A percentile compares a stretch with the other conserved stretches of the same genome.
Evolutionary conservation across 2,797 vertebrate species (phyloP).

Genomic region (Chaetophractus vellerosus): DNA sequence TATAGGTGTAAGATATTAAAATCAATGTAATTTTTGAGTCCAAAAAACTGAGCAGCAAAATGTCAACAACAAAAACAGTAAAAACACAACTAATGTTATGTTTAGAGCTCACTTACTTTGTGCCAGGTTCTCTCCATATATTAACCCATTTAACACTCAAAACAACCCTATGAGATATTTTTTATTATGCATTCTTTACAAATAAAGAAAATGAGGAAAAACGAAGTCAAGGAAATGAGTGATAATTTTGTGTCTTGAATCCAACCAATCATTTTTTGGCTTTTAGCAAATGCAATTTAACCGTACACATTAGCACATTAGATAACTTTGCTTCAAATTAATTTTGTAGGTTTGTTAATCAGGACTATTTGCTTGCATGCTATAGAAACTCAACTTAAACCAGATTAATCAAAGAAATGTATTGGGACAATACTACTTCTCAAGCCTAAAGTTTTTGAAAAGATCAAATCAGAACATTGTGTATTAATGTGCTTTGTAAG

Average conservation of each 20-base stretch:
- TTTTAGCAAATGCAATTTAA: not conserved
- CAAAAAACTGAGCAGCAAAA: not conserved
- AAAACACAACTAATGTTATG: not conserved
- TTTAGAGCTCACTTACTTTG: no score
- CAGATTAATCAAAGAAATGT: not conserved
- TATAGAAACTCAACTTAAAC: not conserved
- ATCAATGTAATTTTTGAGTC: not conserved
- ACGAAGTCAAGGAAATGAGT: not conserved
- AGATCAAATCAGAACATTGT: not conserved
- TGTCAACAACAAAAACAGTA: not conserved
- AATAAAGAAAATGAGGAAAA: no score
- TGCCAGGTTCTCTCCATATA: not conserved
- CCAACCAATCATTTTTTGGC: not conserved
- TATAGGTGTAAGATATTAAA: not conserved
- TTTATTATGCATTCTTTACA: no score
- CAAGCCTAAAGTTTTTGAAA: not conserved
- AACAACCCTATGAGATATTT: not conserved
- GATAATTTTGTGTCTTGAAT: not conserved
- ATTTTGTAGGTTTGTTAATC: not conserved
- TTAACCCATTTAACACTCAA: not conserved
- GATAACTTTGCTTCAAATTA: no score
- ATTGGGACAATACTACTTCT: not conserved
- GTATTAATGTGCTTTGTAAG: not conserved
- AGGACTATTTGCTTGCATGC: not conserved
- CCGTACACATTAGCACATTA: no score